Conservation (phyloP, 2,797 vertebrate genomes). For the Chaenodraco wilsoni region DNA sequence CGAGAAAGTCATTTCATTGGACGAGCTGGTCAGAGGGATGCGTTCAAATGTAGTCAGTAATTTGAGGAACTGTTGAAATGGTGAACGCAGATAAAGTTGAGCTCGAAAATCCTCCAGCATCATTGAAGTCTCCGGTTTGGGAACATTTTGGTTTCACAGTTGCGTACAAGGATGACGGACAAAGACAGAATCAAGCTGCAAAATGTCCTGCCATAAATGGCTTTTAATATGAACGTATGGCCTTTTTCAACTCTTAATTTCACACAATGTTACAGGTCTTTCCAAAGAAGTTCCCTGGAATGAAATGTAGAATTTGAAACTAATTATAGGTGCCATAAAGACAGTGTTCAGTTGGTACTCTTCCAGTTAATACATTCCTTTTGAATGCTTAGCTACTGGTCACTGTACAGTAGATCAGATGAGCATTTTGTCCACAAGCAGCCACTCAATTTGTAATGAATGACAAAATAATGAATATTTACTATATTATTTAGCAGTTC, state of each 20-base stretch:
- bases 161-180: too few relatives aligned
- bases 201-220: neutral
- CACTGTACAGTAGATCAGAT: neutral
- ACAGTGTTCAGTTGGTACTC: neutral
- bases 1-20: too few relatives aligned
- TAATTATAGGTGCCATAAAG: neutral
- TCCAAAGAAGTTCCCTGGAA: neutral
- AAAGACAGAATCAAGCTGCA: constrained; percentile 12
- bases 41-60: too few relatives aligned
- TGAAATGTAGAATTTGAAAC: constrained; percentile 2
- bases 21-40: too few relatives aligned
- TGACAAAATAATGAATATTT: neutral
- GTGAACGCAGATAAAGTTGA: too few relatives aligned
- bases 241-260: constrained; percentile 7
- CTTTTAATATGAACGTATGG: neutral
- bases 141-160: too few relatives aligned
- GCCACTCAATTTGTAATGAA: neutral
- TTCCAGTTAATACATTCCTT: constrained; percentile 9
- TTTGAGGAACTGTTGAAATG: too few relatives aligned
- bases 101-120: too few relatives aligned
- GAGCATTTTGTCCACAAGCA: neutral
- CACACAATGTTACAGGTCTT: neutral
- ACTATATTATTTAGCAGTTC: neutral
- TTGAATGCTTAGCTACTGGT: neutral
- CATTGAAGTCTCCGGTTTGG: too few relatives aligned